These are phyloP conservation scores for Castor canadensis DNA, from an alignment of 2,113 vertebrate genomes.

Conservation along the genomic window DNA sequence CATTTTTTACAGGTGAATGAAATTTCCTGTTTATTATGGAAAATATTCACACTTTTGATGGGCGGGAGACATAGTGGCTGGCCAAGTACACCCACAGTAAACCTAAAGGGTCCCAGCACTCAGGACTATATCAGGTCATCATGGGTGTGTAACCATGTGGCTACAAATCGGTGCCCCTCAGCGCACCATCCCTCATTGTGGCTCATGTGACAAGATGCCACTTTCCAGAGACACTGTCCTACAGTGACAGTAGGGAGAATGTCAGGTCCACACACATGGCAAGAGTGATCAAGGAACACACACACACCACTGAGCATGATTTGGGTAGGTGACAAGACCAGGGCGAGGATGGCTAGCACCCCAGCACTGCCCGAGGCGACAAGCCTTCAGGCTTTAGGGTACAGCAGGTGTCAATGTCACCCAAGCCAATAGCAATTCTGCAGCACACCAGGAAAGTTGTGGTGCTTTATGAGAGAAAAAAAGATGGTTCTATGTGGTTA, in stretches of 20 bases:
- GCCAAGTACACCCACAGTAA: slow-evolving; percentile 5
- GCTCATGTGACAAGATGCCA: background rate
- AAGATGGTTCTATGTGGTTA: fast-evolving
- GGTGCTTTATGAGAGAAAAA: background rate
- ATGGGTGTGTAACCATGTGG: background rate
- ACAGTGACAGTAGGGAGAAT: fast-evolving
- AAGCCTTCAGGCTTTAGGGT: background rate
- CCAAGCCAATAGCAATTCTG: background rate
- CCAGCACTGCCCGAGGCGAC: background rate
- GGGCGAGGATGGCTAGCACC: background rate
- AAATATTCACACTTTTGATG: background rate
- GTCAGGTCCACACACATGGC: background rate
- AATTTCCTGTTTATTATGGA: slow-evolving; percentile 65
- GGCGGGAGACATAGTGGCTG: background rate
- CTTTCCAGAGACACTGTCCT: background rate
- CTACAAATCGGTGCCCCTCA: background rate
- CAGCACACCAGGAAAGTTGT: background rate
- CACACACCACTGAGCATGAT: background rate
- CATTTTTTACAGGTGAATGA: slow-evolving; percentile 51
- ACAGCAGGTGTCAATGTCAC: background rate
- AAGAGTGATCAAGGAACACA: too few relatives aligned
- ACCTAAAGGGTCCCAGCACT: background rate
- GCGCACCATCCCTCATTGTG: background rate
- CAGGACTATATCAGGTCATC: fast-evolving
- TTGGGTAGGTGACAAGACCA: background rate